phyloP scores from a whole-genome alignment of 2,113 vertebrate genomes.

The Semicossyphus pulcher region DNA sequence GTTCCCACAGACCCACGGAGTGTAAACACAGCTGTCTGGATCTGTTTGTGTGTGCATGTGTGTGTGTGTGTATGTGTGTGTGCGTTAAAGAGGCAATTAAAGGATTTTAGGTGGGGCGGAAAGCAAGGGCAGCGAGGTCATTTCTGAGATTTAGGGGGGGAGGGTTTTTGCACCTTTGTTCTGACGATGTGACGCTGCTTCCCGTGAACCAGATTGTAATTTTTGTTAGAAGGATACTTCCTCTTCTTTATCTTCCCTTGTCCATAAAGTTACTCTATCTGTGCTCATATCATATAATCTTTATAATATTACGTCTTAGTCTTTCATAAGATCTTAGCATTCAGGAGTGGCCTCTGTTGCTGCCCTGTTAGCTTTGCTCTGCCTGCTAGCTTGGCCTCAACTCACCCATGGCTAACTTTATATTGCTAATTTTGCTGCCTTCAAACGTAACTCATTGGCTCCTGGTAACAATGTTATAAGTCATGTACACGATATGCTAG shows the following conservation, averaged over 20 bases:
- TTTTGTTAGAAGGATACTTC: background rate
- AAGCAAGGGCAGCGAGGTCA: conserved; percentile 59
- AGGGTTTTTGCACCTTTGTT: background rate
- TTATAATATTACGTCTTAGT: no score
- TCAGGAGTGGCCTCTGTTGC: no score
- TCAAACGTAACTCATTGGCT: no score
- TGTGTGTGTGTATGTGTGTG: conserved; percentile 37
- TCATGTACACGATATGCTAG: no score
- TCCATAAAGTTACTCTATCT: no score
- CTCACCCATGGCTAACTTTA: no score
- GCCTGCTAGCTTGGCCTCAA: background rate
- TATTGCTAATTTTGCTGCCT: no score
- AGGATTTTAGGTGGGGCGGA: conserved; percentile 63
- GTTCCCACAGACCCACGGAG: conserved; percentile 70
- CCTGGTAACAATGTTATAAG: no score
- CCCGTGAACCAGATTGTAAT: background rate
- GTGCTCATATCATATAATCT: background rate
- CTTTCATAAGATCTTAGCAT: no score
- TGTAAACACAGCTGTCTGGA: conserved; percentile 83
- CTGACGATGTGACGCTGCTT: background rate
- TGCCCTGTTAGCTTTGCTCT: no score
- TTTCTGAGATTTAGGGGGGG: background rate
- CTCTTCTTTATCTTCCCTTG: background rate
- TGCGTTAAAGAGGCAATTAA: conserved; percentile 53
- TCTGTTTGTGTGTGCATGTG: conserved; percentile 41